Base-by-base conservation (phyloP, 2,888 invertebrate genomes). In the Chirona hameri region DNA sequence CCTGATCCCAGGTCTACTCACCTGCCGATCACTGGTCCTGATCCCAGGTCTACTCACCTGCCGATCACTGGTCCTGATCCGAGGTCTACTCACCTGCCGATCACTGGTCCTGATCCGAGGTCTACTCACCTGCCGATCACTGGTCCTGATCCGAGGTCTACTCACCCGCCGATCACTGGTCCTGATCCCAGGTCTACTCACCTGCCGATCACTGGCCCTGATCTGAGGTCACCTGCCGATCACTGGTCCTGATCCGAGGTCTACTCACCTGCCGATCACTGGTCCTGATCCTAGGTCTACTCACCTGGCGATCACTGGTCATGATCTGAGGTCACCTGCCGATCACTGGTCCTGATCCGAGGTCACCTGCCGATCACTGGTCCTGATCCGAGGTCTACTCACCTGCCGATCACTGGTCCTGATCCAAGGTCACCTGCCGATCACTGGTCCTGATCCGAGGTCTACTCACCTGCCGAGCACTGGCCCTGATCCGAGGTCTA, bases 21-120 rank as follows among this genome's bases (percentile, higher is more conserved):
- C n/a, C n/a, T n/a, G n/a, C n/a, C n/a, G n/a, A n/a, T n/a, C n/a
- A n/a, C 39, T 5, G 39, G 39, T 39, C 39, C n/a, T n/a, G n/a
- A 39, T 2, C 39, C 76, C 82, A 83, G 85, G 89, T 15, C 69
- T 15, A 29, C 69, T 29, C 29, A 69, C 69, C 72, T 72, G 86
- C 86, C 88, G 86, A 85, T 85, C 55, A 91, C 91, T 21, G 91
- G 91, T 15, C 86, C 86, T 10, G 84, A 84, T 84, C 89, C 90
- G 83, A 92, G 89, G 87, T 93, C 92, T 81, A 93, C 92, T 46
- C 93, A n/a, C n/a, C n/a, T n/a, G n/a, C n/a, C n/a, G n/a, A n/a
- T n/a, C n/a, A n/a, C 39, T 5, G 39, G 39, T 39, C 39, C n/a
- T n/a, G n/a, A 39, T 2, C 39, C 76, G 82, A 83, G 85, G 89